Conservation (phyloP, 2,797 vertebrate genomes). For the Onychomys leucogaster region DNA sequence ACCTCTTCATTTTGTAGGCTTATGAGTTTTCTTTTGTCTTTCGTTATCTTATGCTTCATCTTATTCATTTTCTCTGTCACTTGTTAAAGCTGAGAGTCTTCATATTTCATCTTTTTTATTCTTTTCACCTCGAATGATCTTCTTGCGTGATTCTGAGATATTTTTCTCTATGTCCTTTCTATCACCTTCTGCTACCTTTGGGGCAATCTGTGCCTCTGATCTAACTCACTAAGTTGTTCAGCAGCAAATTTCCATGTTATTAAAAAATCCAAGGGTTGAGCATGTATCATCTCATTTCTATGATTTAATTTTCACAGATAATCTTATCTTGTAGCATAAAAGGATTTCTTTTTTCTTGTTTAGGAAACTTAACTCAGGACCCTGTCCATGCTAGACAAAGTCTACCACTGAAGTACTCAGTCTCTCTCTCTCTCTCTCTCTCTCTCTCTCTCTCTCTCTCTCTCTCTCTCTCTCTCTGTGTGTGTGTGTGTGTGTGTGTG, state of each 20-base stretch:
- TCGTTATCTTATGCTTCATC: not conserved
- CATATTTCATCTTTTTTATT: not conserved
- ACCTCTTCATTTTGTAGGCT: not conserved
- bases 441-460: too few species aligned
- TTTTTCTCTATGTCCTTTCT: fast-evolving
- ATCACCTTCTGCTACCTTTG: not conserved
- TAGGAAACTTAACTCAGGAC: not conserved
- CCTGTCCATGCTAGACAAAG: too few species aligned
- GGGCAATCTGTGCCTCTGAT: not conserved
- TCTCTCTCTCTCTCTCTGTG: too few species aligned
- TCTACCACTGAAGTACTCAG: not conserved
- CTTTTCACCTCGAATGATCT: not conserved
- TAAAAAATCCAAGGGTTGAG: not conserved
- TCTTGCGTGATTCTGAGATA: not conserved
- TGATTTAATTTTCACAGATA: not conserved
- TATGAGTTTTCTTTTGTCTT: not conserved
- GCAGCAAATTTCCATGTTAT: not conserved
- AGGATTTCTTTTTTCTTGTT: not conserved
- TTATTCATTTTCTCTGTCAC: not conserved
- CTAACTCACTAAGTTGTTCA: not conserved
- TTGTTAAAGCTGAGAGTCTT: not conserved
- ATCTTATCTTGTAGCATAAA: not conserved
- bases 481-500: not conserved
- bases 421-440: too few species aligned
- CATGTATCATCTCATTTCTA: not conserved